phyloP scores from a whole-genome alignment of 1,140 invertebrate species.

The Drosophila takahashii region DNA sequence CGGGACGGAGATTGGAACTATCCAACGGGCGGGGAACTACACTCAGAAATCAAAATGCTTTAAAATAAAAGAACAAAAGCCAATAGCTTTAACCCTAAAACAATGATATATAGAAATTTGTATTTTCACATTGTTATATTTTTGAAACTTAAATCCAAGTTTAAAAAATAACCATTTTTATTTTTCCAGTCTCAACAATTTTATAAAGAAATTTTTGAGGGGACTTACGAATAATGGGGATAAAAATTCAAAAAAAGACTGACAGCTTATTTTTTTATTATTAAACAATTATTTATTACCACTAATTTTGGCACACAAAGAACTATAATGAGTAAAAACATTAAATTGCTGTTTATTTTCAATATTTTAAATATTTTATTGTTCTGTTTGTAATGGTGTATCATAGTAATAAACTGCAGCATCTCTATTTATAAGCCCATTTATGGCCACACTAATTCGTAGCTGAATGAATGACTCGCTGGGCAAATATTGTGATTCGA shows the following conservation, averaged over 20 bases:
- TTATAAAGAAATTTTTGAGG: too few species aligned
- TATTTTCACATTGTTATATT: too few species aligned
- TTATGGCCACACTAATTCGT: conserved; percentile 64
- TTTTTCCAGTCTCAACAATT: too few species aligned
- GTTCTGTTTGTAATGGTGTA: neutral
- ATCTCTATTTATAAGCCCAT: conserved; percentile 48
- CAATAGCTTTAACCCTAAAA: too few species aligned
- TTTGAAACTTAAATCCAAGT: too few species aligned
- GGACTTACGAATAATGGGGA: too few species aligned
- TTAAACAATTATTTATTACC: too few species aligned
- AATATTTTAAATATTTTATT: neutral
- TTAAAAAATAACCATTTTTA: too few species aligned
- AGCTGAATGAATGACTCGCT: conserved; percentile 61
- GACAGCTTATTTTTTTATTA: too few species aligned
- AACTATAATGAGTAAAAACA: neutral
- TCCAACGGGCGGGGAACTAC: neutral
- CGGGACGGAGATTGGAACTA: conserved; percentile 9
- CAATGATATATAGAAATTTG: too few species aligned
- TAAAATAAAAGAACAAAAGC: neutral
- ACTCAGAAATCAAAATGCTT: conserved; percentile 1
- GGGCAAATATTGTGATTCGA: conserved; percentile 64
- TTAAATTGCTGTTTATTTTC: neutral
- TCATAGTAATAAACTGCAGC: conserved; percentile 38
- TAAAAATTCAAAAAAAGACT: too few species aligned
- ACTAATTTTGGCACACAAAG: too few species aligned